Conservation (phyloP, 2,797 vertebrate species). For the Cyclopterus lumpus region DNA sequence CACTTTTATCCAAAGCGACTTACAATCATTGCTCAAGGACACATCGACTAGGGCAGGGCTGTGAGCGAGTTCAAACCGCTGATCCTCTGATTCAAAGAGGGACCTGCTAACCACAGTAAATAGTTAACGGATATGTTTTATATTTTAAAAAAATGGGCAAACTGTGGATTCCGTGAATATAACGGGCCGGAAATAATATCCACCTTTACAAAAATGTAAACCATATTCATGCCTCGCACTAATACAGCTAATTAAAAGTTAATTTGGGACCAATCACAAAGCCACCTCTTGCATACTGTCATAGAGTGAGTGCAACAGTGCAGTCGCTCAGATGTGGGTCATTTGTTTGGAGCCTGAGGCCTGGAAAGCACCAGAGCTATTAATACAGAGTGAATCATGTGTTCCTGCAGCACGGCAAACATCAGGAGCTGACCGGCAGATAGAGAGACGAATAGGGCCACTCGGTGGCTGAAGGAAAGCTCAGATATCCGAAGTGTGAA, state of each 20-base stretch:
- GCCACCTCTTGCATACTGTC: background rate
- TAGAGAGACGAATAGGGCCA: constrained; percentile 43
- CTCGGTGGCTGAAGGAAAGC: constrained; percentile 57
- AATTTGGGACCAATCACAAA: constrained; percentile 12
- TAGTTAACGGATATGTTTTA: background rate
- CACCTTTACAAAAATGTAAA: constrained; percentile 44
- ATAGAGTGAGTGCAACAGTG: constrained; percentile 24
- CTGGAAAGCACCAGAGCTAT: constrained; percentile 60
- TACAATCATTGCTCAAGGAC: too few species aligned
- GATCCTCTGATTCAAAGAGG: too few species aligned
- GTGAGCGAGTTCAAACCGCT: too few species aligned
- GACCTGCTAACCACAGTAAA: too few species aligned
- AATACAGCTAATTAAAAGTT: constrained; percentile 2
- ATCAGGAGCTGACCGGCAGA: constrained; percentile 42
- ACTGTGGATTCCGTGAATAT: constrained; percentile 10
- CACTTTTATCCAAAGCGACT: too few species aligned
- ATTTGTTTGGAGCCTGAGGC: constrained; percentile 43
- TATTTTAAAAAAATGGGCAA: constrained; percentile 5
- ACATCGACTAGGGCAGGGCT: too few species aligned
- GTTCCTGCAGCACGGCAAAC: constrained; percentile 35
- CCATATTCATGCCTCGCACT: constrained; percentile 6
- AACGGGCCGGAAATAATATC: background rate
- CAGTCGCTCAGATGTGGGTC: constrained; percentile 34
- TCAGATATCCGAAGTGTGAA: constrained; percentile 43
- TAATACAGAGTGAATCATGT: constrained; percentile 61